Conservation (phyloP, 2,797 vertebrate genomes). For the Taenioides sp. region DNA sequence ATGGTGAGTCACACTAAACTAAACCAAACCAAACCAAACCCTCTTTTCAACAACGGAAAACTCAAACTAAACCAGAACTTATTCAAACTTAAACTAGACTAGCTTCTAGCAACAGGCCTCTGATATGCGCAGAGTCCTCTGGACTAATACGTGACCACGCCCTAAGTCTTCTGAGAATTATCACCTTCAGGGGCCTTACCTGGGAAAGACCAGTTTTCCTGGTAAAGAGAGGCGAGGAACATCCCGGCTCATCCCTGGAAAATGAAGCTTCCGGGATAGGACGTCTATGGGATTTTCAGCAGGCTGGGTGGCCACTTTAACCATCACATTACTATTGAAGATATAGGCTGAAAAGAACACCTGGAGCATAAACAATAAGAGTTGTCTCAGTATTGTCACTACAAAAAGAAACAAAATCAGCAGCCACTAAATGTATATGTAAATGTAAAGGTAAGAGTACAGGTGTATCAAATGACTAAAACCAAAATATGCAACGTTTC, state of each 20-base stretch:
- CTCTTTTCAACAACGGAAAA: no score
- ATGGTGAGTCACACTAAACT: no score
- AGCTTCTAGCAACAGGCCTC: no score
- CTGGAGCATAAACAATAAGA: constrained; percentile 58
- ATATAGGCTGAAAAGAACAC: constrained; percentile 99
- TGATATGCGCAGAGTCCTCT: no score
- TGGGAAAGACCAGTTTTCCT: constrained; percentile 97
- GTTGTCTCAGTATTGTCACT: not conserved
- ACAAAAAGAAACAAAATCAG: not conserved
- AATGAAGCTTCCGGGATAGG: constrained; percentile 94
- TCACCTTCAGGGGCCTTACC: constrained; percentile 70
- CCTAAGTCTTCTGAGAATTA: not conserved
- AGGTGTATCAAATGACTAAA: not conserved
- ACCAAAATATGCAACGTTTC: not conserved
- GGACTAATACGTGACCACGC: no score
- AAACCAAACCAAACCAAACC: no score
- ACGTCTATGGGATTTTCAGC: constrained; percentile 98
- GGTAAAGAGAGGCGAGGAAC: constrained; percentile 95
- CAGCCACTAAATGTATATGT: no score
- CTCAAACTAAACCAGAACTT: no score
- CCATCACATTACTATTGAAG: constrained; percentile 99
- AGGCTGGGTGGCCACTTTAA: constrained; percentile 98
- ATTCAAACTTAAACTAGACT: no score
- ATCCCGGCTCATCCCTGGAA: constrained; percentile 93
- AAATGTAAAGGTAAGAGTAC: no score